phyloP scores from a whole-genome alignment of 2,113 vertebrate genomes.

The Ornithorhynchus anatinus region DNA sequence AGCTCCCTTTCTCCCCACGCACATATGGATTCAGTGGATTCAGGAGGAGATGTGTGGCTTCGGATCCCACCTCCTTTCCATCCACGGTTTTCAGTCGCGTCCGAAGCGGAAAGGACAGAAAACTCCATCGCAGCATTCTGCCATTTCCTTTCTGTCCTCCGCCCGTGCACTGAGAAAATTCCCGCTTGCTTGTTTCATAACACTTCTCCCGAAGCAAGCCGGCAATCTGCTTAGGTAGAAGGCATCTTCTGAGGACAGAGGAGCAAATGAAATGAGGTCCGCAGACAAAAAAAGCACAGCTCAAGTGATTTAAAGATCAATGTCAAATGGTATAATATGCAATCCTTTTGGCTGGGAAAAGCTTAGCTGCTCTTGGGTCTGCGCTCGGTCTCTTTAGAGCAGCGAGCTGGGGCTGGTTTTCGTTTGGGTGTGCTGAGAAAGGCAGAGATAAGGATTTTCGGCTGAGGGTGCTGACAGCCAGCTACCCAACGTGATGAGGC shows the following conservation, averaged over 20 bases:
- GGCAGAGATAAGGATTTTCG: slow-evolving; percentile 17
- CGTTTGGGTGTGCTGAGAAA: background rate
- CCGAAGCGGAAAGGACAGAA: no score
- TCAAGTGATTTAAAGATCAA: slow-evolving; percentile 75
- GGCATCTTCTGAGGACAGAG: slow-evolving; percentile 41
- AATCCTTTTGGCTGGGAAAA: slow-evolving; percentile 55
- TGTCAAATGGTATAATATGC: slow-evolving; percentile 70
- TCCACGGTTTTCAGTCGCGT: no score
- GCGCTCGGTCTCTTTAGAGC: slow-evolving; percentile 42
- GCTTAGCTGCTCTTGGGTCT: slow-evolving; percentile 48
- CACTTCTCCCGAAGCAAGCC: slow-evolving; percentile 21
- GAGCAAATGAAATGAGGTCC: slow-evolving; percentile 47
- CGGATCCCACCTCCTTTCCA: no score
- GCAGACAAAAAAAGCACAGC: slow-evolving; percentile 65
- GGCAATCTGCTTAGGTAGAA: slow-evolving; percentile 57
- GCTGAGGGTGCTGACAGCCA: slow-evolving; percentile 15
- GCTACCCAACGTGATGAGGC: background rate
- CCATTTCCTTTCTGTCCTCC: background rate
- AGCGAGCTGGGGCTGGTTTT: background rate
- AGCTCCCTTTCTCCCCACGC: no score
- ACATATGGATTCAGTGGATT: no score
- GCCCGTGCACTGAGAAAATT: slow-evolving; percentile 2
- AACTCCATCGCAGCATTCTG: background rate
- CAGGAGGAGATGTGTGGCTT: no score
- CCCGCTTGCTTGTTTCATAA: slow-evolving; percentile 7